A percentile compares a stretch with the other conserved stretches of the same genome.
These are phyloP conservation scores for Dolichotis patagonum DNA, from an alignment of 2,113 vertebrate species.

Conservation along the genomic window DNA sequence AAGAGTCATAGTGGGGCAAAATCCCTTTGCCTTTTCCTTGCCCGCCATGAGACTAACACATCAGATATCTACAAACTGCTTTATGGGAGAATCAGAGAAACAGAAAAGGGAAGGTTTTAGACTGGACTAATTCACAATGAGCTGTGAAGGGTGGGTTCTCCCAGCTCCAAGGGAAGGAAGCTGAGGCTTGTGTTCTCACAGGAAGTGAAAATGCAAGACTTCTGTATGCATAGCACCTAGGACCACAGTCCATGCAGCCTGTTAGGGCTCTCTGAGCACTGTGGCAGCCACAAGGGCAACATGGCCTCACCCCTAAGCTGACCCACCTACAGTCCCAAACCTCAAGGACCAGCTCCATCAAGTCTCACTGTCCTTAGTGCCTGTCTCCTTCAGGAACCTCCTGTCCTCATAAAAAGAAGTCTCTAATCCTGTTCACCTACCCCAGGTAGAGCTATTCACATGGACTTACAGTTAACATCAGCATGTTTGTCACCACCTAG, in stretches of 20 bases:
- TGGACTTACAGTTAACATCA: no score
- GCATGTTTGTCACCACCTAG: no score
- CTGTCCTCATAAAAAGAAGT: background rate
- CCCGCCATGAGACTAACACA: background rate
- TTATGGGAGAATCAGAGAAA: constrained; percentile 4
- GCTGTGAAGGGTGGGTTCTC: background rate
- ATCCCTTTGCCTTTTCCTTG: background rate
- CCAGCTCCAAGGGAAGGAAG: background rate
- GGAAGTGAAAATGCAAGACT: background rate
- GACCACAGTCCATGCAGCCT: background rate
- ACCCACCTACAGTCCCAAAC: background rate
- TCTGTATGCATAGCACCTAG: background rate
- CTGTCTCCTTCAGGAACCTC: background rate
- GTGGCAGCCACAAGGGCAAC: background rate
- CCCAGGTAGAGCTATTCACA: background rate
- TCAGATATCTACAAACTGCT: background rate
- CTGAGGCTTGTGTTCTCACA: background rate
- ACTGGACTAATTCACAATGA: background rate
- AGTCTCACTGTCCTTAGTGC: background rate
- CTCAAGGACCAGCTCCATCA: background rate
- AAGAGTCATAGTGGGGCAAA: background rate
- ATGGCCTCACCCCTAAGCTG: background rate
- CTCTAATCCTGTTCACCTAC: background rate
- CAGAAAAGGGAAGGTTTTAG: background rate
- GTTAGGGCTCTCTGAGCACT: background rate